Conservation (phyloP, 1,140 invertebrate genomes). For the Hirudo medicinalis region DNA sequence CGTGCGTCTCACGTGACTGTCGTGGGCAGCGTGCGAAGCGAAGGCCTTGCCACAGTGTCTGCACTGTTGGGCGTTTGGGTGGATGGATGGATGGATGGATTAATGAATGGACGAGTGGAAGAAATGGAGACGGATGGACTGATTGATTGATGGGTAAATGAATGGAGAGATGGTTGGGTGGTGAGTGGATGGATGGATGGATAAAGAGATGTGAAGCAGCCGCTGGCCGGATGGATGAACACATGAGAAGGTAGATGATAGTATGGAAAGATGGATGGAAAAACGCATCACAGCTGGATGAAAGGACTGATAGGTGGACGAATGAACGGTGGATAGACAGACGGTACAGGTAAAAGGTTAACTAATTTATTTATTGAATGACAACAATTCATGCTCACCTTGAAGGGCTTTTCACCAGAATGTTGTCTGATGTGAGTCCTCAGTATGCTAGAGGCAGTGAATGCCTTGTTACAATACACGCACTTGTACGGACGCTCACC, state of each 20-base stretch:
- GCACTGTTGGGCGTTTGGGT: conserved; percentile 30
- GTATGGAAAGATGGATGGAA: not conserved
- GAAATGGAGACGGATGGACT: too few species aligned
- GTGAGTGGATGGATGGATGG: not conserved
- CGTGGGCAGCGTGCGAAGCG: conserved; percentile 47
- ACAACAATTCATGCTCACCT: conserved; percentile 39
- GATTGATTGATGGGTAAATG: not conserved
- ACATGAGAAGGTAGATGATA: not conserved
- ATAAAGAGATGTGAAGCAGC: not conserved
- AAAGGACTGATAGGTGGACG: not conserved
- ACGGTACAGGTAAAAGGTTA: not conserved
- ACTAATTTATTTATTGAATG: not conserved
- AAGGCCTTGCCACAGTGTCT: conserved; percentile 42
- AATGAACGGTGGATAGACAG: not conserved
- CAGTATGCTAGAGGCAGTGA: conserved; percentile 78
- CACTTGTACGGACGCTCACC: conserved; percentile 46
- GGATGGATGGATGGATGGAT: not conserved
- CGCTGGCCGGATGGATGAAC: not conserved
- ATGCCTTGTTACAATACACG: conserved; percentile 81
- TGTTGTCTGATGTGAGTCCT: conserved; percentile 66
- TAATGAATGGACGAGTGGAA: too few species aligned
- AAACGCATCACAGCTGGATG: not conserved
- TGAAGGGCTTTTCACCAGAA: conserved; percentile 68
- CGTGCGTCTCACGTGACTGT: conserved; percentile 45
- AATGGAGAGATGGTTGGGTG: not conserved